Evolutionary conservation across 2,113 vertebrate species (phyloP).

Genomic region (Lontra canadensis): DNA sequence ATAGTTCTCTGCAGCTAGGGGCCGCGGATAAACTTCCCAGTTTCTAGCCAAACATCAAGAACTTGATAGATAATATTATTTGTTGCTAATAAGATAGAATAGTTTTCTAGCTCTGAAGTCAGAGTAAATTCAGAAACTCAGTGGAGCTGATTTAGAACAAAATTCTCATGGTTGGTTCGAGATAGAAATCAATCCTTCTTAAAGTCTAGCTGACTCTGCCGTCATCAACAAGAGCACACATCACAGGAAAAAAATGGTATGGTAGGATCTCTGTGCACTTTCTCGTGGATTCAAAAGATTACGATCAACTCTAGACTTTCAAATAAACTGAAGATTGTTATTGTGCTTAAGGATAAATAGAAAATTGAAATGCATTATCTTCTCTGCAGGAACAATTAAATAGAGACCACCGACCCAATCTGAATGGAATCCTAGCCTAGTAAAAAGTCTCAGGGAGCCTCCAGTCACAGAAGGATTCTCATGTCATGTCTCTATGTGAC

Average conservation of each 20-base stretch:
- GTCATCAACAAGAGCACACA: neutral
- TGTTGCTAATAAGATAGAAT: neutral
- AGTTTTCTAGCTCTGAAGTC: neutral
- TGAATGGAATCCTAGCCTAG: neutral
- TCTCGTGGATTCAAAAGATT: neutral
- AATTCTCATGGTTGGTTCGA: neutral
- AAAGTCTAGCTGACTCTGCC: neutral
- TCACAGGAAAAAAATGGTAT: neutral
- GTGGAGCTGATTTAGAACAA: neutral
- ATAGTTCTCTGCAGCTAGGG: conserved; percentile 36
- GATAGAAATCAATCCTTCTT: neutral
- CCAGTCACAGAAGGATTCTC: neutral
- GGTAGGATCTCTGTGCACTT: neutral
- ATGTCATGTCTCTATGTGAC: neutral
- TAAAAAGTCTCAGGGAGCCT: neutral
- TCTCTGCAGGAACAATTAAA: neutral
- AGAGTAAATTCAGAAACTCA: neutral
- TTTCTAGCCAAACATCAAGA: conserved; percentile 19
- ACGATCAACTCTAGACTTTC: neutral
- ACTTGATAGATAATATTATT: neutral
- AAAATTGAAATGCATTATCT: neutral
- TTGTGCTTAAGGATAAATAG: neutral
- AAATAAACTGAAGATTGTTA: neutral
- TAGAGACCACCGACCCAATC: neutral
- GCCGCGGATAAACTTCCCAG: conserved; percentile 27